phyloP scores from a whole-genome alignment of 2,888 invertebrate species.

The Callimorpha dominula region DNA sequence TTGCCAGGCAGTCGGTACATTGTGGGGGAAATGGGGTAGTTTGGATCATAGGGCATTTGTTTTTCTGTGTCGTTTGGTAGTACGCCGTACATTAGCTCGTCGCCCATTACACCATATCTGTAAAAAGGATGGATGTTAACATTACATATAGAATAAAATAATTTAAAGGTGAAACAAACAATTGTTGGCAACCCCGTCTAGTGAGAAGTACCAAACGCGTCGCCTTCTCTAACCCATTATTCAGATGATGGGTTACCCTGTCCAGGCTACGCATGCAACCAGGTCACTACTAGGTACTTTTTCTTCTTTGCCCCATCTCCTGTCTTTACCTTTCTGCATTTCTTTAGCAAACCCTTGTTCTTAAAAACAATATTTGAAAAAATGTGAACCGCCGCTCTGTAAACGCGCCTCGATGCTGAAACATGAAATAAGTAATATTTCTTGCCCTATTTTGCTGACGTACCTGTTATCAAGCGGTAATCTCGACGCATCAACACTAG shows the following conservation, averaged over 20 bases:
- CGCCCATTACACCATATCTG: slow-evolving; percentile 83
- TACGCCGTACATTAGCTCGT: slow-evolving; percentile 81
- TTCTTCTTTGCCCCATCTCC: background rate
- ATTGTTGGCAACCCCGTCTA: too few relatives aligned
- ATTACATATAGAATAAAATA: background rate
- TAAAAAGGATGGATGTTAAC: slow-evolving; percentile 3
- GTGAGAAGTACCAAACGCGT: too few relatives aligned
- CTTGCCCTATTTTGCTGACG: too few relatives aligned
- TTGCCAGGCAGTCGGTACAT: slow-evolving; percentile 81
- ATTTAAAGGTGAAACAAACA: too few relatives aligned
- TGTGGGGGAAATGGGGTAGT: slow-evolving; percentile 82
- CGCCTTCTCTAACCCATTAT: background rate
- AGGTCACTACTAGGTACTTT: background rate
- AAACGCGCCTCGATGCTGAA: too few relatives aligned
- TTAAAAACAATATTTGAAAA: too few relatives aligned
- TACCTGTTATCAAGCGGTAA: slow-evolving; percentile 80
- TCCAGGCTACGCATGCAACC: too few relatives aligned
- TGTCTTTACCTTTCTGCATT: too few relatives aligned
- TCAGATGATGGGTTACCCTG: too few relatives aligned
- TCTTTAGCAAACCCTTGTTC: too few relatives aligned
- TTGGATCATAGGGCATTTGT: slow-evolving; percentile 81
- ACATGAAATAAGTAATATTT: too few relatives aligned
- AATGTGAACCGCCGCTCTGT: too few relatives aligned
- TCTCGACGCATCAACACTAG: slow-evolving; percentile 77
- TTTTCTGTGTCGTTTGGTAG: slow-evolving; percentile 77